These are phyloP conservation scores for Miniopterus natalensis DNA, from an alignment of 2,113 vertebrate genomes.

Conservation along the genomic window DNA sequence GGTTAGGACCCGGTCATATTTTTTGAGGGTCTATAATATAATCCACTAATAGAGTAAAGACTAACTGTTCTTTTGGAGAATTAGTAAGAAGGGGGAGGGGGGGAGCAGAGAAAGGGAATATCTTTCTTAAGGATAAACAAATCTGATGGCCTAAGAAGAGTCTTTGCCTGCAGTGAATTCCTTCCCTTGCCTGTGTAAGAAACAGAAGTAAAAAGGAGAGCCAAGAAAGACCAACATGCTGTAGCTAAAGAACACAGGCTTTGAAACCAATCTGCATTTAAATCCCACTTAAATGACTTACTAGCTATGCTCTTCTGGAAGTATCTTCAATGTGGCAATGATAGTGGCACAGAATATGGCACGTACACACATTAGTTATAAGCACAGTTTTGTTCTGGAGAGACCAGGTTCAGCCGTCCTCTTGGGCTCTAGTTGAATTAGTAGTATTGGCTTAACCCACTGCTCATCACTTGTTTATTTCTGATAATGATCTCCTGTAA, in stretches of 20 bases:
- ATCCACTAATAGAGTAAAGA: neutral
- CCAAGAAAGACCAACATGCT: neutral
- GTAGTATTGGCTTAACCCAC: neutral
- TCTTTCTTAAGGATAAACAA: neutral
- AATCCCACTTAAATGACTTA: neutral
- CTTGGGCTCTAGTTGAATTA: neutral
- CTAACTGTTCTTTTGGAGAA: neutral
- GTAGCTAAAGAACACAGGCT: neutral
- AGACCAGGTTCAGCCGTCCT: neutral
- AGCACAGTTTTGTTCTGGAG: neutral
- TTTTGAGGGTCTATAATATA: neutral
- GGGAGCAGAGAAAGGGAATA: neutral
- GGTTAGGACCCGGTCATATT: neutral
- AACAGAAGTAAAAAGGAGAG: neutral
- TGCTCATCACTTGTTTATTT: conserved; percentile 40
- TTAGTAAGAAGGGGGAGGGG: neutral
- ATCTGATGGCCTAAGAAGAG: neutral
- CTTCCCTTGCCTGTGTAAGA: neutral
- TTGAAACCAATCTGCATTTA: neutral
- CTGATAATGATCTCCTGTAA: conserved; percentile 40
- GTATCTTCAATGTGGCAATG: neutral
- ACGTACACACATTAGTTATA: neutral
- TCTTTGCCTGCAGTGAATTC: neutral
- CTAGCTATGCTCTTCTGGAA: neutral
- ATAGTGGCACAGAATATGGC: neutral